These are phyloP conservation scores for Mactromeris polynyma DNA, from an alignment of 2,888 invertebrate species.

Conservation along the genomic window DNA sequence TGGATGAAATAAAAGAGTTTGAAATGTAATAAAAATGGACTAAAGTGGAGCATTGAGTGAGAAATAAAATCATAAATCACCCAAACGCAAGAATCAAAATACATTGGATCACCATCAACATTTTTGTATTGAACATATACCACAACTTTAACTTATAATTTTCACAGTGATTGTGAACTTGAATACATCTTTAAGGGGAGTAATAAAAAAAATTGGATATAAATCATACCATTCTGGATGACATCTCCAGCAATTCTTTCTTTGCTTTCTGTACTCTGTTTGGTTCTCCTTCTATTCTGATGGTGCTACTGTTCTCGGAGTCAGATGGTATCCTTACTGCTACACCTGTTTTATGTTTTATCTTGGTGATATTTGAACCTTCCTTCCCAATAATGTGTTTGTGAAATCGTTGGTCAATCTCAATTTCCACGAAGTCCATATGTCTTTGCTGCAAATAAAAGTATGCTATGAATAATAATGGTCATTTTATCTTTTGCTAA, in stretches of 20 bases:
- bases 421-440: conserved; percentile 90
- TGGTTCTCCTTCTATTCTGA: conserved; percentile 96
- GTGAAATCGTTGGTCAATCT: conserved; percentile 89
- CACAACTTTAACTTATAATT: too few relatives aligned
- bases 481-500: too few relatives aligned
- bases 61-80: too few relatives aligned
- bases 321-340: conserved; percentile 96
- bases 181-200: too few relatives aligned
- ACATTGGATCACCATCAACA: too few relatives aligned
- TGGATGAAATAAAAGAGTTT: neutral
- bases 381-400: conserved; percentile 99
- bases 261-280: conserved; percentile 95
- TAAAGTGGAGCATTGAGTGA: too few relatives aligned
- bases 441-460: conserved; percentile 89
- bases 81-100: neutral
- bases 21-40: neutral
- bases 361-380: conserved; percentile 96
- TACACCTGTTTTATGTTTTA: conserved; percentile 97
- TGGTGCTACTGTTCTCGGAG: conserved; percentile 91
- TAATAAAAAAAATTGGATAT: neutral
- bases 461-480: too few relatives aligned
- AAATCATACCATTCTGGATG: conserved; percentile 88
- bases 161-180: too few relatives aligned
- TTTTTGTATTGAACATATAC: too few relatives aligned
- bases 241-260: conserved; percentile 88